A percentile compares a stretch with the other conserved stretches of the same genome.
phyloP scores from a whole-genome alignment of 1,140 invertebrate species.

The Drosophila ambigua region DNA sequence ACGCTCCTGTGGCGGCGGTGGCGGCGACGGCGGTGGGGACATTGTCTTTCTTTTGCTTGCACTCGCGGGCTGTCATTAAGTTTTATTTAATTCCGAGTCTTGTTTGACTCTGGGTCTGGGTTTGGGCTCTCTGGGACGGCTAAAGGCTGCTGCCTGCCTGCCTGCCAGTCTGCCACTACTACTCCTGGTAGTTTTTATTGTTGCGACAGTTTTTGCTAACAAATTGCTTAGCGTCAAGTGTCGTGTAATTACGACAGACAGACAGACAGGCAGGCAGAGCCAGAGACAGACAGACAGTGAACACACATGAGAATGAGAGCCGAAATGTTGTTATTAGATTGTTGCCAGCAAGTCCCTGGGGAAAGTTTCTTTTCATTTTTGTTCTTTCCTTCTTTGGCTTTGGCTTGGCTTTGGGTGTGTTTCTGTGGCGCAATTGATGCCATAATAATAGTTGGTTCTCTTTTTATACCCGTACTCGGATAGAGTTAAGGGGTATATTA shows the following conservation, averaged over 20 bases:
- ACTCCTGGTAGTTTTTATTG: conserved; percentile 72
- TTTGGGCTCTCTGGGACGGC: conserved; percentile 7
- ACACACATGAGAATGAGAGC: conserved; percentile 29
- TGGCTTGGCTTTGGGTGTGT: background rate
- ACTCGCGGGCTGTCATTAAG: conserved; percentile 68
- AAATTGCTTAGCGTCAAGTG: conserved; percentile 84
- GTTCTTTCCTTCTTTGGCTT: conserved; percentile 31
- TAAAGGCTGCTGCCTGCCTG: conserved; percentile 23
- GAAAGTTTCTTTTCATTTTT: conserved; percentile 78
- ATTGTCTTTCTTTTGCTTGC: conserved; percentile 35
- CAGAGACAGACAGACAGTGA: conserved; percentile 1
- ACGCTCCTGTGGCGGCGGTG: conserved; percentile 3
- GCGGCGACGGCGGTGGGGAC: no score
- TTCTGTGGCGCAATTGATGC: conserved; percentile 65
- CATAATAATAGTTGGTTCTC: conserved; percentile 73
- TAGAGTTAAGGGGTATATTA: no score
- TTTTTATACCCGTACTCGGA: background rate
- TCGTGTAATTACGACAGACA: conserved; percentile 80
- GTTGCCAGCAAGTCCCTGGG: conserved; percentile 72
- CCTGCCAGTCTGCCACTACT: background rate
- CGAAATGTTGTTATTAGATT: conserved; percentile 82
- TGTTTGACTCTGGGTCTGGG: conserved; percentile 45
- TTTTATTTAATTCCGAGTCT: conserved; percentile 80
- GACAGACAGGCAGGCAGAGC: conserved; percentile 17
- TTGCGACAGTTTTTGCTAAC: conserved; percentile 81